Conservation (phyloP, 2,888 invertebrate genomes). For the Tetragonula carbonaria region DNA sequence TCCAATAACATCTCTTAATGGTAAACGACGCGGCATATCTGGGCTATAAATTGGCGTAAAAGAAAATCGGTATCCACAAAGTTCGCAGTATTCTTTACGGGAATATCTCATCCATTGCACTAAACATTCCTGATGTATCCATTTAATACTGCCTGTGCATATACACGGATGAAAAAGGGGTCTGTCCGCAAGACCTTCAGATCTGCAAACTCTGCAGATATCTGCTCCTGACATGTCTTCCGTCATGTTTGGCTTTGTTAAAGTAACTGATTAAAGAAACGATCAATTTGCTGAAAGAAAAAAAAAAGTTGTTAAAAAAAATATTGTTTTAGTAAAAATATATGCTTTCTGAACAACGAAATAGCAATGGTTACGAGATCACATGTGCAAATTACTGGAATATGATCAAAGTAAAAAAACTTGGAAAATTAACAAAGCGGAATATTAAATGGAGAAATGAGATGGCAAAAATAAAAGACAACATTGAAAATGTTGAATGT, state of each 20-base stretch:
- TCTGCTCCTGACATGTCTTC: conserved; percentile 89
- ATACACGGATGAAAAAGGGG: conserved; percentile 99
- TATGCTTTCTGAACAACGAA: not conserved
- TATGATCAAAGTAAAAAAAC: not conserved
- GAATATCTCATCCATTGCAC: conserved; percentile 99
- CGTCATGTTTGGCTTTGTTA: conserved; percentile 80
- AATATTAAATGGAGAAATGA: not conserved
- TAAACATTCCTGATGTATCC: conserved; percentile 99
- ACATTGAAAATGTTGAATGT: conserved; percentile 7
- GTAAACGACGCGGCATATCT: conserved; percentile 99
- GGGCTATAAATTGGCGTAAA: conserved; percentile 99
- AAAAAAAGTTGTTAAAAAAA: conserved; percentile 10
- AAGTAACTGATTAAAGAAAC: conserved; percentile 20
- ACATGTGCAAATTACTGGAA: not conserved
- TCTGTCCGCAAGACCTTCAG: conserved; percentile 95
- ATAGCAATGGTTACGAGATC: not conserved
- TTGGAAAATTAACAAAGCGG: not conserved
- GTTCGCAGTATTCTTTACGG: conserved; percentile 98
- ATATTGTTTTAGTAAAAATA: not conserved
- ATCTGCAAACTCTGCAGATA: conserved; percentile 99
- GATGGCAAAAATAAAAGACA: conserved; percentile 16
- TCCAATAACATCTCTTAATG: conserved; percentile 95
- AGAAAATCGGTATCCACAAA: conserved; percentile 98
- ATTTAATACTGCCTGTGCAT: conserved; percentile 99
- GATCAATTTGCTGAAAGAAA: conserved; percentile 50